Evolutionary conservation across 53 echinoderm and acorn worm species (phyloP), one percentile per base, ranked within the genome.

Genomic region (Stichopus horrens): DNA sequence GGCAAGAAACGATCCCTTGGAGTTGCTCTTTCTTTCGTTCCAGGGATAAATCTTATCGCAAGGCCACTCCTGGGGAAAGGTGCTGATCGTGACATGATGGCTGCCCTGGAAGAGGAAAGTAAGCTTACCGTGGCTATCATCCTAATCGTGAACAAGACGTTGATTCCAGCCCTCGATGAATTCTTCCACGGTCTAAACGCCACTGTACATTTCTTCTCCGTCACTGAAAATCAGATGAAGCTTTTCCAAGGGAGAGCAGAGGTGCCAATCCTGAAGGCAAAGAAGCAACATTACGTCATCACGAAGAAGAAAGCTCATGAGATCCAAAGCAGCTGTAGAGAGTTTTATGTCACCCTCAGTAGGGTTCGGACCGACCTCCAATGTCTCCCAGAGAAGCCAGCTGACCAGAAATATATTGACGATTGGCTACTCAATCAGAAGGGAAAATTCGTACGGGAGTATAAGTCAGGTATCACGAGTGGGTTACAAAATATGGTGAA

Each of bases 301-400:
- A 74, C 73, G 86, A 86, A 53, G 54, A 67, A 4, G 19, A 86
- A 86, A 68, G 66, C 86, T 22, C 71, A 23, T 37, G 86, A 86
- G 73, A 73, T 86, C 51, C 71, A 60, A 51, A 13, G 16, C 14
- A 68, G 86, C 54, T 86, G 86, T 52, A 65, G 52, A 37, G 67
- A 14, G 9, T 86, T 86, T 52, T 74, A 52, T 7, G 86, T 6
- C 14, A 53, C 37, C 37, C n/a, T 86, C 21, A 52, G 73, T 4
- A n/a, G 10, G 7, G 71, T 86, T 51, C 6, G 13, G 18, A 67
- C 86, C 16, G 86, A 86, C 73, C 53, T 86, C 37, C 16, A 21
- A 13, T 73, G 86, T 54, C 8, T 86, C 11, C 74, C 86, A 16
- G 10, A 9, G 52, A 73, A 63, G n/a, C 52, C 53, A 67, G 54